Conservation (phyloP, 1,140 invertebrate species). For the Diprion similis region DNA sequence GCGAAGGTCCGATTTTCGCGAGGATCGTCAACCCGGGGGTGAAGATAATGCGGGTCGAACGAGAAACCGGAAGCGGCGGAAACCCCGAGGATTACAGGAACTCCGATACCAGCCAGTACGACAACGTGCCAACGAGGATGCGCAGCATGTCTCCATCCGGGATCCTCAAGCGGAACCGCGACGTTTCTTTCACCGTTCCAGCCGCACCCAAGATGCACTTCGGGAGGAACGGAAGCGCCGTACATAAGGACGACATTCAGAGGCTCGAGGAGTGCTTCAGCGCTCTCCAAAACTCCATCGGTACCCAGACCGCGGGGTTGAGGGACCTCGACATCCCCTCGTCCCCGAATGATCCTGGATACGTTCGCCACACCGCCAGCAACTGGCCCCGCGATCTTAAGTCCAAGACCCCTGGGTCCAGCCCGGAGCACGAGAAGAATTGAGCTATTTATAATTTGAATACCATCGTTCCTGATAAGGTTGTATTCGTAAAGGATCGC, state of each 20-base stretch:
- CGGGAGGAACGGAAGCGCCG: constrained; percentile 29
- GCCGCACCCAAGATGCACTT: constrained; percentile 41
- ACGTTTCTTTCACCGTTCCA: constrained; percentile 50
- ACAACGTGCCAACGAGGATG: constrained; percentile 58
- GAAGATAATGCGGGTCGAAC: constrained; percentile 58
- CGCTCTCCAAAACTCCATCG: constrained; percentile 57
- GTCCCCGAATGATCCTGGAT: constrained; percentile 72
- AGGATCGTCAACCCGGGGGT: constrained; percentile 55
- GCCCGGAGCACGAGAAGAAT: constrained; percentile 59
- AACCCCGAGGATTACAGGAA: constrained; percentile 51
- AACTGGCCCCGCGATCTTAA: constrained; percentile 67
- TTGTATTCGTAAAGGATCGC: no score
- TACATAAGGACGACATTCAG: constrained; percentile 51
- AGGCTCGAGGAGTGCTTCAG: constrained; percentile 59
- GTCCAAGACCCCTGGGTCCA: constrained; percentile 66
- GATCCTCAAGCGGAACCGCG: constrained; percentile 49
- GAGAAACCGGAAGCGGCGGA: constrained; percentile 43
- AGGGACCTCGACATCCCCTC: constrained; percentile 54
- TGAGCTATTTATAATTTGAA: not conserved
- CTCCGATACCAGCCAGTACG: constrained; percentile 59
- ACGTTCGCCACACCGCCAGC: constrained; percentile 71
- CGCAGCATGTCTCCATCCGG: constrained; percentile 42
- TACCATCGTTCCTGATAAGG: not conserved
- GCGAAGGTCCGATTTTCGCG: constrained; percentile 42
- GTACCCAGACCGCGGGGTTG: constrained; percentile 48